Conservation (phyloP, 2,888 invertebrate genomes). For the Epiblema foenella region DNA sequence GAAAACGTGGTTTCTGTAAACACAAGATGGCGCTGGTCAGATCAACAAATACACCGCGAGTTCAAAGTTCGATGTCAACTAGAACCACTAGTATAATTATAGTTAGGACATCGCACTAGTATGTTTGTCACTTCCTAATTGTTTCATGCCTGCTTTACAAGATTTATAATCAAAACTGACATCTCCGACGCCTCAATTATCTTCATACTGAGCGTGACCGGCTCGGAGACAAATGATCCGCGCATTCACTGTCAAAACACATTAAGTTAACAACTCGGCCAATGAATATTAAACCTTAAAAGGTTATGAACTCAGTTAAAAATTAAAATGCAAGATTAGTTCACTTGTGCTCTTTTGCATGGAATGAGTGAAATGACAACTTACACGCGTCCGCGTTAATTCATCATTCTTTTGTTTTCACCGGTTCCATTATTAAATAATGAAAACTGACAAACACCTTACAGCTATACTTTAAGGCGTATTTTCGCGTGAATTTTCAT, state of each 20-base stretch:
- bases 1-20: no score
- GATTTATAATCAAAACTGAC: slow-evolving; percentile 45
- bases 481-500: not conserved
- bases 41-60: no score
- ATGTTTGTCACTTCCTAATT: slow-evolving; percentile 33
- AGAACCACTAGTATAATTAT: slow-evolving; percentile 3
- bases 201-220: slow-evolving; percentile 41
- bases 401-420: slow-evolving; percentile 53
- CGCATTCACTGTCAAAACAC: not conserved
- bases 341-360: not conserved
- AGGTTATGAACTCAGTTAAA: not conserved
- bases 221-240: slow-evolving; percentile 56
- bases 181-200: slow-evolving; percentile 38
- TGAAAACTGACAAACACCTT: slow-evolving; percentile 18
- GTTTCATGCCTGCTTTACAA: slow-evolving; percentile 27
- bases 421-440: slow-evolving; percentile 47
- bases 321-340: not conserved
- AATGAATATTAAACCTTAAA: not conserved
- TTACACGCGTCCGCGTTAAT: slow-evolving; percentile 51
- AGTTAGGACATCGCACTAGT: slow-evolving; percentile 5
- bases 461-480: not conserved
- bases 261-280: not conserved
- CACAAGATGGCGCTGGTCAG: no score
- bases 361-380: slow-evolving; percentile 26
- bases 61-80: no score